These are phyloP conservation scores for Regulus satrapa DNA, from an alignment of 2,113 vertebrate genomes.

Conservation along the genomic window DNA sequence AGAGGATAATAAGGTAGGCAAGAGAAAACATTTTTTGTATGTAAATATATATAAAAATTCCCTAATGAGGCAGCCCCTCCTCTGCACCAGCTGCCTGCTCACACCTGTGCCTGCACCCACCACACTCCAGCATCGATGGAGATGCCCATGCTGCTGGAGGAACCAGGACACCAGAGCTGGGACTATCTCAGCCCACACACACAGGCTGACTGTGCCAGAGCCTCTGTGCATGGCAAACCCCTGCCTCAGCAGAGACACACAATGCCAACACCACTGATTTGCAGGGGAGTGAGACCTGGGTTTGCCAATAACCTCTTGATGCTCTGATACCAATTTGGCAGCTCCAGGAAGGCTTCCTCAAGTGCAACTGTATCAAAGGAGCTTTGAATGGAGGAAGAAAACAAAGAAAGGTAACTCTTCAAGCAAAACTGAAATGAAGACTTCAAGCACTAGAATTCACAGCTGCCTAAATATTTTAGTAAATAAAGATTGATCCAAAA, in stretches of 20 bases:
- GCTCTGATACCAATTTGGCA: background rate
- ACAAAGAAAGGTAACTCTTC: background rate
- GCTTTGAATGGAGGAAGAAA: background rate
- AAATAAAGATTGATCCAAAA: slow-evolving; percentile 25
- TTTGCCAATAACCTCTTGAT: background rate
- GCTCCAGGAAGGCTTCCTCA: background rate
- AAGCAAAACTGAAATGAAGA: background rate
- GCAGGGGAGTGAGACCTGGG: fast-evolving
- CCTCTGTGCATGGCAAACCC: background rate
- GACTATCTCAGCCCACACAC: fast-evolving
- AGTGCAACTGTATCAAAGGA: background rate
- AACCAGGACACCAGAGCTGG: fast-evolving
- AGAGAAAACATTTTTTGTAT: background rate
- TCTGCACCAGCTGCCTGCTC: background rate
- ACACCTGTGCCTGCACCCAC: background rate
- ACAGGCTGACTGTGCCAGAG: fast-evolving
- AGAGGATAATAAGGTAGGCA: background rate
- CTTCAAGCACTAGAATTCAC: background rate
- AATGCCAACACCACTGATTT: background rate
- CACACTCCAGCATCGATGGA: fast-evolving
- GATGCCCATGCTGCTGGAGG: background rate
- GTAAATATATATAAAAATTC: too few relatives aligned
- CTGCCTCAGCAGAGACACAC: fast-evolving
- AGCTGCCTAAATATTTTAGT: background rate
- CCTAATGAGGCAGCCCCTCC: background rate